phyloP scores from a whole-genome alignment of 2,888 invertebrate genomes.

The Plusia festucae region DNA sequence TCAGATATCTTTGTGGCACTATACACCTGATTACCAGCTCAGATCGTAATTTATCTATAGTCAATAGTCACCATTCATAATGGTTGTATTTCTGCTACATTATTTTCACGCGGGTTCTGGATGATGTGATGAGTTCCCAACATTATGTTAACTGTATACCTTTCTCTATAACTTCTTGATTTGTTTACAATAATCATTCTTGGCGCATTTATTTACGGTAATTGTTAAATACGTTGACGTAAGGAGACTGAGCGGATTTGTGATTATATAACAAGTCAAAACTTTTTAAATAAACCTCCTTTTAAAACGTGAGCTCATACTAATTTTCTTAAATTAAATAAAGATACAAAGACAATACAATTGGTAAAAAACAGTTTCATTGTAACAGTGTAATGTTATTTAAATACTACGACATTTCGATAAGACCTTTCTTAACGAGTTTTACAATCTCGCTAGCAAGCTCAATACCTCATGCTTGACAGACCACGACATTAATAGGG shows the following conservation, averaged over 20 bases:
- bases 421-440: background rate
- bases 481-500: background rate
- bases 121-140: constrained; percentile 17
- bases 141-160: constrained; percentile 39
- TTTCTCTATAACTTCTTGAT: constrained; percentile 37
- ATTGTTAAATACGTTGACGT: constrained; percentile 44
- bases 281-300: background rate
- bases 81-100: background rate
- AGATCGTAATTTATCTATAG: background rate
- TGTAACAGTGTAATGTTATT: background rate
- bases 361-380: background rate
- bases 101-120: background rate
- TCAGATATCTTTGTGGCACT: no score
- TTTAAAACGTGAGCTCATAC: background rate
- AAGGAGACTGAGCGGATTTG: background rate
- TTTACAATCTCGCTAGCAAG: background rate
- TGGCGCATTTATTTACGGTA: constrained; percentile 38
- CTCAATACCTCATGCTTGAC: background rate
- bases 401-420: background rate
- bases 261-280: background rate
- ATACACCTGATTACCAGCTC: background rate
- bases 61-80: background rate
- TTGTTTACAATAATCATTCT: constrained; percentile 33
- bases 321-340: background rate
- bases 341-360: background rate